phyloP scores from a whole-genome alignment of 2,113 vertebrate genomes.

The Orthonyx spaldingii region DNA sequence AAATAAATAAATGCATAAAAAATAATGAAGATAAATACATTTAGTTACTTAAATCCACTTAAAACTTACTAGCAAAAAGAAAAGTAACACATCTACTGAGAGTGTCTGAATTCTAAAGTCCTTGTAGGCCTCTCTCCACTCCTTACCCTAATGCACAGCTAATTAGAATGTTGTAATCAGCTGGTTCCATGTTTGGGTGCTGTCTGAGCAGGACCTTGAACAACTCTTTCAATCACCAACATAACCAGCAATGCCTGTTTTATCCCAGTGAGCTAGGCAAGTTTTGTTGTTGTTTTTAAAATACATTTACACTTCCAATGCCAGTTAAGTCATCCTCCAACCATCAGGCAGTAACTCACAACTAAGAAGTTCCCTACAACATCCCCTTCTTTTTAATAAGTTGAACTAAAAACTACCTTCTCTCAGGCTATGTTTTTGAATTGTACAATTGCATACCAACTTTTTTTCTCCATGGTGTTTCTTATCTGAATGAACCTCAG shows the following conservation, averaged over 20 bases:
- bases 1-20: neutral
- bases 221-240: neutral
- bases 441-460: rapidly evolving
- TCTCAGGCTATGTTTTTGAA: neutral
- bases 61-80: neutral
- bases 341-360: neutral
- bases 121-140: neutral
- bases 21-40: neutral
- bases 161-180: rapidly evolving
- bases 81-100: neutral
- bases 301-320: neutral
- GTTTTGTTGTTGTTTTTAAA: neutral
- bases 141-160: neutral
- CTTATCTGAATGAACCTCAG: neutral
- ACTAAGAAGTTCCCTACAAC: neutral
- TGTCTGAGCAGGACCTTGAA: neutral
- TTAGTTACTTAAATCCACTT: neutral
- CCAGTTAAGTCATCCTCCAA: neutral
- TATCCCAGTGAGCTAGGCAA: neutral
- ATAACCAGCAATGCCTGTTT: neutral
- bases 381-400: neutral
- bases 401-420: neutral
- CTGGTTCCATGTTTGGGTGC: neutral
- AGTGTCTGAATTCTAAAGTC: neutral
- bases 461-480: neutral